A percentile compares a stretch with the other conserved stretches of the same genome.
phyloP scores from a whole-genome alignment of 2,888 invertebrate genomes.

The Drosophila mimica region DNA sequence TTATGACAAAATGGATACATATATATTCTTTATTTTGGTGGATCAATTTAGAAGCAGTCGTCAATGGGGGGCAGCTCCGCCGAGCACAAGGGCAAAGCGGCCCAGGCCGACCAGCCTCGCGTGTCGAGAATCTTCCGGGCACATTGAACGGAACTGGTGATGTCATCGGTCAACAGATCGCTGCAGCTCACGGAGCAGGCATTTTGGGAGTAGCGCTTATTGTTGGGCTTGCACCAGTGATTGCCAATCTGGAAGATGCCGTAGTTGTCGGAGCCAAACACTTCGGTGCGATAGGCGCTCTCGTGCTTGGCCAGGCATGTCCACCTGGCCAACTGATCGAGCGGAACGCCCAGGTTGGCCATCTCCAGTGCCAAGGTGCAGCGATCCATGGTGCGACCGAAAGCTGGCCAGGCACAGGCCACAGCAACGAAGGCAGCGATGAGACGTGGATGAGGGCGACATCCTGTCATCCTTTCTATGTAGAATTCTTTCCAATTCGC shows the following conservation, averaged over 20 bases:
- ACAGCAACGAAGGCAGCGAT: background rate
- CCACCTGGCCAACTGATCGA: conserved; percentile 6
- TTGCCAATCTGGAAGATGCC: conserved; percentile 16
- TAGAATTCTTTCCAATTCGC: background rate
- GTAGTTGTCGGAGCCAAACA: conserved; percentile 4
- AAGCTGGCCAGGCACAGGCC: background rate
- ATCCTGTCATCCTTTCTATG: background rate
- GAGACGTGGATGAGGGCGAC: background rate
- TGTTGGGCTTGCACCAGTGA: conserved; percentile 9
- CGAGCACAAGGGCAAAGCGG: background rate
- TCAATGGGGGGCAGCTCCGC: background rate
- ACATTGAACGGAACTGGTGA: conserved; percentile 2
- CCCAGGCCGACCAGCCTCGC: conserved; percentile 4
- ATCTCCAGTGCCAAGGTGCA: conserved; percentile 4
- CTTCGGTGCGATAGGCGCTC: conserved; percentile 8
- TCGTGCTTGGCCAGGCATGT: conserved; percentile 2
- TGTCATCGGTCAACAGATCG: conserved; percentile 7
- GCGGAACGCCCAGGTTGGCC: background rate
- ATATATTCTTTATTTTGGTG: background rate
- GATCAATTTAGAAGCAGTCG: conserved; percentile 1
- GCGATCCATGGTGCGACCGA: conserved; percentile 5
- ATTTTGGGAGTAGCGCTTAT: conserved; percentile 1
- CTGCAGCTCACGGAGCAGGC: conserved; percentile 2
- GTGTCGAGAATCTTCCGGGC: background rate
- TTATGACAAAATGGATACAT: background rate